A percentile compares a stretch with the other conserved stretches of the same genome.
These are phyloP conservation scores for Monochamus alternatus DNA, from an alignment of 2,888 invertebrate species.

Conservation along the genomic window DNA sequence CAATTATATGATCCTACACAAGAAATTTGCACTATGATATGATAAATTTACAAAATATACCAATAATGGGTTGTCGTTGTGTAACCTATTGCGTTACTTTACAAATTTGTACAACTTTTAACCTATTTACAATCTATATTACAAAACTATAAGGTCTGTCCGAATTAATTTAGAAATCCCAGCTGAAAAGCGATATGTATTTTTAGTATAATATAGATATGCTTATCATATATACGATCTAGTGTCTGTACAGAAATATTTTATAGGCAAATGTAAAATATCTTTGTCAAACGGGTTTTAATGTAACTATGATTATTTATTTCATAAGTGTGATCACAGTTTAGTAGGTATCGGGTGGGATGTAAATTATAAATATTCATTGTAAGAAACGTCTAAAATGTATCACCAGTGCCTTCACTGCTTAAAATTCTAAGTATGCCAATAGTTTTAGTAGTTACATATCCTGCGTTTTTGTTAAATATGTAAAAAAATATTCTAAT, in stretches of 20 bases:
- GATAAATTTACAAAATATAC: constrained; percentile 68
- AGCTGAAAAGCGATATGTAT: constrained; percentile 72
- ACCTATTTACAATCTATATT: constrained; percentile 59
- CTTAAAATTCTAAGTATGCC: neutral
- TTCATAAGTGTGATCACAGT: constrained; percentile 68
- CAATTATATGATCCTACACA: constrained; percentile 54
- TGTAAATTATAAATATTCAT: constrained; percentile 21
- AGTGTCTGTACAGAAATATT: constrained; percentile 23
- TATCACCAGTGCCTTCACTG: neutral
- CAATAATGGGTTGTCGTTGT: constrained; percentile 57
- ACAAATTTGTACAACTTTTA: constrained; percentile 64
- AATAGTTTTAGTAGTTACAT: too few relatives aligned
- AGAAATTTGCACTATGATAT: constrained; percentile 63
- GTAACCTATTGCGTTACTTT: constrained; percentile 63
- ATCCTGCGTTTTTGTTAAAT: too few relatives aligned
- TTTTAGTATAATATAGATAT: constrained; percentile 50
- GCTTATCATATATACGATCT: constrained; percentile 33
- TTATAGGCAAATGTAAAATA: constrained; percentile 19
- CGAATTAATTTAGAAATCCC: constrained; percentile 65
- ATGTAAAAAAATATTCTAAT: too few relatives aligned
- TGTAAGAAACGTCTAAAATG: constrained; percentile 10
- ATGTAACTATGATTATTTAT: constrained; percentile 35
- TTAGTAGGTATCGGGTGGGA: constrained; percentile 62
- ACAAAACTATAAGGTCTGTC: constrained; percentile 59
- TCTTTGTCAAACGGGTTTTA: constrained; percentile 23